phyloP scores from a whole-genome alignment of 53 echinoderm and acorn worm species.

The Henricia sp. region DNA sequence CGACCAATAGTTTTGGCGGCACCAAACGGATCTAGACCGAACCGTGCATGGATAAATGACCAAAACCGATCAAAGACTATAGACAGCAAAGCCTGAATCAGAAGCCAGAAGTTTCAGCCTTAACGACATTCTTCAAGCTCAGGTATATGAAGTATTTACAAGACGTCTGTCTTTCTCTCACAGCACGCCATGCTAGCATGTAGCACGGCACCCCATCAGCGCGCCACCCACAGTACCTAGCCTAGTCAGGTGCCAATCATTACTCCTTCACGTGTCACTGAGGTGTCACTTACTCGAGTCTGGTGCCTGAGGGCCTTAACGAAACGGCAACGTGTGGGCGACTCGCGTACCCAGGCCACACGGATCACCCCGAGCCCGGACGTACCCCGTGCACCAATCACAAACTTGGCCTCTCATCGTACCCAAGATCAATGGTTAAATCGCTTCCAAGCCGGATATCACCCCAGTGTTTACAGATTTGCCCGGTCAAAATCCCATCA shows the following conservation, averaged over 20 bases:
- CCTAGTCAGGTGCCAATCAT: conserved; percentile 47
- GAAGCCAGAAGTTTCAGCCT: too few relatives aligned
- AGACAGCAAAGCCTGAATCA: too few relatives aligned
- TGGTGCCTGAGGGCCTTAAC: conserved; percentile 22
- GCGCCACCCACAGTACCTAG: conserved; percentile 31
- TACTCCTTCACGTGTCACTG: conserved; percentile 35
- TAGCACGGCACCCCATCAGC: neutral
- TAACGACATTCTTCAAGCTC: too few relatives aligned
- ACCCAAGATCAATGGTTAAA: conserved; percentile 45
- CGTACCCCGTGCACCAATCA: neutral
- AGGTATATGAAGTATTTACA: too few relatives aligned
- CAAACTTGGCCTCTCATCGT: neutral
- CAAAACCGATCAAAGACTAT: too few relatives aligned
- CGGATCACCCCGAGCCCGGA: neutral
- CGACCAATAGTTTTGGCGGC: too few relatives aligned
- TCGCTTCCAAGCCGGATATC: conserved; percentile 48
- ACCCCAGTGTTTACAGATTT: conserved; percentile 43
- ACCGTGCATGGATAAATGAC: too few relatives aligned
- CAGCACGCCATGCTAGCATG: conserved; percentile 19
- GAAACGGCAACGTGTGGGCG: too few relatives aligned
- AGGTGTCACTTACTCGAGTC: neutral
- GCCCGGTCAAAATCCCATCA: conserved; percentile 1
- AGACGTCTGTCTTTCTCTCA: neutral
- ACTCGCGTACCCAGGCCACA: too few relatives aligned
- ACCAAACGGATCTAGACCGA: too few relatives aligned